Base-by-base conservation (phyloP, 2,888 invertebrate species). In the Anarsia innoxiella region DNA sequence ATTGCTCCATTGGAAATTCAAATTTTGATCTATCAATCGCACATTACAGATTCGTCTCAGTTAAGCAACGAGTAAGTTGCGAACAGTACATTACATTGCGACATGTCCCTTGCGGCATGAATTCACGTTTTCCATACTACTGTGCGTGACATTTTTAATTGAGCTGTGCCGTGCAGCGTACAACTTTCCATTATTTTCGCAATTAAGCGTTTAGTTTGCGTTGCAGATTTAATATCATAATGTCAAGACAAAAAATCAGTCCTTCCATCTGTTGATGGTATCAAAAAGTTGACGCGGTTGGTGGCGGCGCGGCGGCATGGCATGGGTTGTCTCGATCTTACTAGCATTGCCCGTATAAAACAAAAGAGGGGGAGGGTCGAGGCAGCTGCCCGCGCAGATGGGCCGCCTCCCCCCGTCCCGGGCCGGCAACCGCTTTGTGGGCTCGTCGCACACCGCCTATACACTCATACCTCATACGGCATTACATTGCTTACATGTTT, bases 301-400 rank as follows among this genome's bases (percentile, higher is more conserved):
- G n/a, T n/a, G n/a, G n/a, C n/a, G n/a, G n/a, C n/a, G n/a, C n/a
- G n/a, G n/a, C n/a, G n/a, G n/a, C n/a, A n/a, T n/a, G n/a, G n/a
- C n/a, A n/a, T n/a, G 2, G 11, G 3, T 6, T 16, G n/a, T 32
- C 23, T 23, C 31, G 12, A 12, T 11, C 11, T 23, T 31, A n/a
- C n/a, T n/a, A n/a, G n/a, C n/a, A n/a, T n/a, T 11, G 23, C 8
- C 32, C 8, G 8, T 32, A 13, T 57, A 59, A 64, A 68, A 69
- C 66, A 70, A 68, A 59, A 59, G 49, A 56, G 66, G 59, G n/a
- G n/a, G 67, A 53, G 66, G 63, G 51, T 25, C 39, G 39, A 44
- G 52, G 62, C 66, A 70, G 73, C 69, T 68, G 71, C 66, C 49
- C 51, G 59, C 61, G 66, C 72, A 71, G 66, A 72, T 68, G 70